Evolutionary conservation across 2,113 vertebrate species (phyloP).

Genomic region (Thunnus thynnus): DNA sequence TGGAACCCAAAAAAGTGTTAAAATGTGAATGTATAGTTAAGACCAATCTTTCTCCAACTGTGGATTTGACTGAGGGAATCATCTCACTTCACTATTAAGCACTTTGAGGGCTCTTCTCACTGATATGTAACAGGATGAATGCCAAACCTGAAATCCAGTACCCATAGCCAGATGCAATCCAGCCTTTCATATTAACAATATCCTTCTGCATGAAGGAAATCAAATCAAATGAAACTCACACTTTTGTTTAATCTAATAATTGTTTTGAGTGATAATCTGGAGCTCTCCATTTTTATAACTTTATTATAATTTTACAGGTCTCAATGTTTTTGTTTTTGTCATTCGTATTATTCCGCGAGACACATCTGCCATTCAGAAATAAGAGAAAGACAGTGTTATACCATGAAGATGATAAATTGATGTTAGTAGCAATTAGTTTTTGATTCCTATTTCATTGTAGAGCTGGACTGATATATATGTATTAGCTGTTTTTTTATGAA

Average conservation of each 20-base stretch:
- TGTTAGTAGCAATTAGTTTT: too few relatives aligned
- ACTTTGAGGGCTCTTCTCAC: constrained; percentile 34
- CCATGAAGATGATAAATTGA: too few relatives aligned
- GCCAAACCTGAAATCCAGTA: constrained; percentile 15
- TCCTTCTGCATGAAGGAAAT: not conserved
- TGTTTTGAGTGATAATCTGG: not conserved
- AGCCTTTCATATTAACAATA: not conserved
- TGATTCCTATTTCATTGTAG: not conserved
- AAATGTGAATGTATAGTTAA: too few relatives aligned
- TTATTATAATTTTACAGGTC: too few relatives aligned
- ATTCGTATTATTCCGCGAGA: too few relatives aligned
- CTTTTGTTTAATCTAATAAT: constrained; percentile 1
- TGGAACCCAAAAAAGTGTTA: too few relatives aligned
- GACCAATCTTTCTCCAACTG: not conserved
- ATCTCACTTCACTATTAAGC: constrained; percentile 45
- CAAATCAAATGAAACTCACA: not conserved
- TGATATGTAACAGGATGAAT: constrained; percentile 32
- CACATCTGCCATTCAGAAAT: too few relatives aligned
- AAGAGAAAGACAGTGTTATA: too few relatives aligned
- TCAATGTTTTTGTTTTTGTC: too few relatives aligned
- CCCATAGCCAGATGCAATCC: not conserved
- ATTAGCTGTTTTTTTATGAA: too few relatives aligned
- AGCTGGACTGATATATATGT: not conserved
- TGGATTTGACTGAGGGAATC: constrained; percentile 46
- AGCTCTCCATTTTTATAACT: not conserved